These are phyloP conservation scores for Mechanitis mazaeus DNA, from an alignment of 2,888 invertebrate species.

Conservation along the genomic window DNA sequence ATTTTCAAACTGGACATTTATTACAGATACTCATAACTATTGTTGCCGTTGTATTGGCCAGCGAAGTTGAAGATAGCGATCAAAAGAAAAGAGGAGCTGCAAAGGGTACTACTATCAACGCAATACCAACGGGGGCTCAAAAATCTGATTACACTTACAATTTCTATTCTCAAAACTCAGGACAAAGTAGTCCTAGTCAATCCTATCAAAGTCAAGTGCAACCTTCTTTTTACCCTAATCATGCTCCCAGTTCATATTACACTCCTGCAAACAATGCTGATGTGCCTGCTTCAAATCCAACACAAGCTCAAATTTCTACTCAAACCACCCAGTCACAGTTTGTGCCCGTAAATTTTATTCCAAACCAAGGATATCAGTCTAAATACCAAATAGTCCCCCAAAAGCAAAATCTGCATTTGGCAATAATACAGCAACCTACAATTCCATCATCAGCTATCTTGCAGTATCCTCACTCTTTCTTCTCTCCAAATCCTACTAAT, in stretches of 20 bases:
- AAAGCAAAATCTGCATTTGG: conserved; percentile 58
- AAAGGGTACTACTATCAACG: conserved; percentile 55
- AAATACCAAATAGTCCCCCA: conserved; percentile 64
- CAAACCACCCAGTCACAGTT: conserved; percentile 51
- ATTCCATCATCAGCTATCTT: conserved; percentile 44
- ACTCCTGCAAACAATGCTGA: conserved; percentile 40
- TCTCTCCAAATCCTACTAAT: conserved; percentile 38
- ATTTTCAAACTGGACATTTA: conserved; percentile 35
- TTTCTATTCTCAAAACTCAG: conserved; percentile 55
- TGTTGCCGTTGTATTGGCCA: conserved; percentile 50
- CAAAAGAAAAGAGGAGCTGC: conserved; percentile 66
- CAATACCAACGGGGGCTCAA: conserved; percentile 63
- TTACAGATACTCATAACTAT: conserved; percentile 61
- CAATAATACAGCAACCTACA: conserved; percentile 53
- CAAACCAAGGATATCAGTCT: conserved; percentile 62
- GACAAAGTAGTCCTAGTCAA: conserved; percentile 39
- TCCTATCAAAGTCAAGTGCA: conserved; percentile 54
- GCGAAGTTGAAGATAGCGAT: conserved; percentile 61
- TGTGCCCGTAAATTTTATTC: conserved; percentile 59
- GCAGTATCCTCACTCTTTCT: conserved; percentile 49
- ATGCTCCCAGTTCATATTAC: conserved; percentile 55
- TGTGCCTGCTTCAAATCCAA: conserved; percentile 40
- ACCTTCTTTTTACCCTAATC: conserved; percentile 64
- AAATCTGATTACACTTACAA: conserved; percentile 68
- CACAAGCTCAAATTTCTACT: conserved; percentile 18